Evolutionary conservation across 2,113 vertebrate species (phyloP), one percentile per base, ranked within the genome.

Genomic region (Mus pahari): DNA sequence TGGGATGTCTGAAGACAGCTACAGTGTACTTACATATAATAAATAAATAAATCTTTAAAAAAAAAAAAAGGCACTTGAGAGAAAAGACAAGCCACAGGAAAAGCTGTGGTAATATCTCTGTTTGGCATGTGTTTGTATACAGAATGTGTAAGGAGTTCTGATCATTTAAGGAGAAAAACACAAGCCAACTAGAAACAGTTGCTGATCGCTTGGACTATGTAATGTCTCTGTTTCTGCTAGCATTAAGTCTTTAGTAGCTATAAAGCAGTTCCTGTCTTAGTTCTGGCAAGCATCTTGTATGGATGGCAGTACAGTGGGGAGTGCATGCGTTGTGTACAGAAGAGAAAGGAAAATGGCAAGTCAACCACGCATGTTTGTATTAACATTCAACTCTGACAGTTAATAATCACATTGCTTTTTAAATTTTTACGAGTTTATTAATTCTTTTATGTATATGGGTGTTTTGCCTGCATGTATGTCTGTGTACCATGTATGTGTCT

Each of bases 161-260:
- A 53, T 82, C 39, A 77, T 74, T 92, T 83, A 70, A 71, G 77
- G 74, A 84, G 78, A 87, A 82, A 91, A 48, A 22, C 48, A 24
- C 19, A 71, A 31, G 6, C 10, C 26, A 53, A 7, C 14, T 8
- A 45, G 86, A 79, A 90, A 36, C 12, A 48, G 24, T 68, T 90
- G 24, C 28, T 60, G 58, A 82, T 36, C n/a, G 87, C 81, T 71
- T 90, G 9, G n/a, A 64, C 78, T 83, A 64, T 50, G 11, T 71
- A 90, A 70, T 90, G 3, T 11, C 87, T 77, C 81, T 89, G 68
- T 91, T 94, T 90, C 81, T 97, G 48, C 33, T 58, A 70, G 1
- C 75, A 86, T 86, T 92, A 55, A 39, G 24, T 64, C 53, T 53
- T 33, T 70, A 82, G 11, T 22, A 22, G 48, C 31, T 92, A 82